A percentile compares a stretch with the other conserved stretches of the same genome.
phyloP scores from a whole-genome alignment of 2,113 vertebrate genomes.

The Lagopus leucura region DNA sequence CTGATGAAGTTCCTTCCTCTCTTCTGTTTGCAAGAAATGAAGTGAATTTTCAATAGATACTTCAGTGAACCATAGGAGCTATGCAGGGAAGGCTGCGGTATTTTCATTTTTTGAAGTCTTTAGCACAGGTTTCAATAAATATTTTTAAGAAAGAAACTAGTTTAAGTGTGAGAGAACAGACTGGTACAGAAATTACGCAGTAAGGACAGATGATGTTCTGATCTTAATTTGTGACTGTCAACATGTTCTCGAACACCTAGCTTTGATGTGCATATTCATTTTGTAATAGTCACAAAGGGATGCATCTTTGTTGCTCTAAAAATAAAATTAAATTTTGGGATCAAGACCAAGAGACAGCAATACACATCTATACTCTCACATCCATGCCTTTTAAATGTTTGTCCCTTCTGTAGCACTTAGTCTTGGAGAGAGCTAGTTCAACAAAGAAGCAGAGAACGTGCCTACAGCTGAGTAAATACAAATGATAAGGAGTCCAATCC shows the following conservation, averaged over 20 bases:
- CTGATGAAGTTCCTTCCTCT: not conserved
- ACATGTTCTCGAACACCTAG: not conserved
- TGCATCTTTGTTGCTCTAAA: not conserved
- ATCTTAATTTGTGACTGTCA: accelerated
- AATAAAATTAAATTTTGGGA: not conserved
- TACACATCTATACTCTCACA: accelerated
- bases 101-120: not conserved
- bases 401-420: not conserved
- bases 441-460: not conserved
- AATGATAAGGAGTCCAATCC: not conserved
- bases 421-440: not conserved
- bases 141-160: not conserved
- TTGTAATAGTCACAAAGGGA: not conserved
- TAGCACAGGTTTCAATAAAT: not conserved
- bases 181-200: not conserved
- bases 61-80: not conserved
- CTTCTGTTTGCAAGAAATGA: not conserved
- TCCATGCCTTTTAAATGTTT: not conserved
- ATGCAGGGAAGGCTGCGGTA: not conserved
- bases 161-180: not conserved
- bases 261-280: not conserved
- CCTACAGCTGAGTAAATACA: not conserved
- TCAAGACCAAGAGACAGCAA: not conserved
- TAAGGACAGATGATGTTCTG: not conserved
- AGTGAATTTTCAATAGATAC: not conserved